Conservation (phyloP, 2,797 vertebrate genomes). For the Sebastes ruberrimus region DNA sequence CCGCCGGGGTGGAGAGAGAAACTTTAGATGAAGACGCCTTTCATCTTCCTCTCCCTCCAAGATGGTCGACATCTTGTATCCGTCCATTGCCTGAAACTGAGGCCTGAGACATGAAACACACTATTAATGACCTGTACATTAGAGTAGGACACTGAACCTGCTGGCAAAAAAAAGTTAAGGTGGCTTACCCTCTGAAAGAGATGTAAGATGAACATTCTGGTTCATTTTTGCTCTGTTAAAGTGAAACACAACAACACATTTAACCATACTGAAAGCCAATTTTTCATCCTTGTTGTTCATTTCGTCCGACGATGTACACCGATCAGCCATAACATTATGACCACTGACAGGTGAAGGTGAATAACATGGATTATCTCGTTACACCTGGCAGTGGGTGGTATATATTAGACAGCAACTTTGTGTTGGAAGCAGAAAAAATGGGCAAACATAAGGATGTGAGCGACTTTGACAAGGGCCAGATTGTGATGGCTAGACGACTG, state of each 20-base stretch:
- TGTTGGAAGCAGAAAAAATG: no score
- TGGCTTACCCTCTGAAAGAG: neutral
- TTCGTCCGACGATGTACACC: neutral
- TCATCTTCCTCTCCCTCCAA: neutral
- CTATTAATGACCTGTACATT: neutral
- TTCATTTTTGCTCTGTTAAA: neutral
- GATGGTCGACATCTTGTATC: neutral
- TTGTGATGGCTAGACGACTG: no score
- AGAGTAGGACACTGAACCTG: neutral
- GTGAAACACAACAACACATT: neutral
- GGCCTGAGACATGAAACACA: neutral
- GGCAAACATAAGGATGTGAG: no score
- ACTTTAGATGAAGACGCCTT: conserved; percentile 5
- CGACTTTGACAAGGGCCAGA: no score
- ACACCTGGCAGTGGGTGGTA: no score
- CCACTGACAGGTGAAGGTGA: no score
- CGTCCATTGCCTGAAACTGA: neutral
- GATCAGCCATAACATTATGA: no score
- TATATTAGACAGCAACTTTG: no score
- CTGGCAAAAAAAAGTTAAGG: neutral
- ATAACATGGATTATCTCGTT: no score
- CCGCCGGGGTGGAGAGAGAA: neutral
- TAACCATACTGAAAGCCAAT: neutral
- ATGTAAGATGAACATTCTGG: neutral
- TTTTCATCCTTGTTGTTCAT: neutral